Percentiles rank a stretch among this genome's conserved stretches.
These are phyloP conservation scores for Neoitamus cyanurus DNA, from an alignment of 2,888 invertebrate genomes.

Conservation along the genomic window DNA sequence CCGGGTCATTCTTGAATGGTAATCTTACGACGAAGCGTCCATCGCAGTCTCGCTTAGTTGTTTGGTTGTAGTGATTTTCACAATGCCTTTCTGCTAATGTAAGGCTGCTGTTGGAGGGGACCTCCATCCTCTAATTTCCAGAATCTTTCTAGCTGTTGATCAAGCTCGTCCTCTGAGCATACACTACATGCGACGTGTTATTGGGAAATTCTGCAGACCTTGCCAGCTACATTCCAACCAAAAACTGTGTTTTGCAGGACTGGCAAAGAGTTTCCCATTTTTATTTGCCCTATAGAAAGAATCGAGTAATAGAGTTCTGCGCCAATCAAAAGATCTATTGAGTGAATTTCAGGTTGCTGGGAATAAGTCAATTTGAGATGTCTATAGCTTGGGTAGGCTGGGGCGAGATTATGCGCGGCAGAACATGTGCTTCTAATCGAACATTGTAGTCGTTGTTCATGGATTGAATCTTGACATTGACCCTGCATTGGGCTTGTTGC, in stretches of 20 bases:
- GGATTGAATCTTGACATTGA: not conserved
- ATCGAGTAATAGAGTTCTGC: not conserved
- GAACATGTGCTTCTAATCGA: not conserved
- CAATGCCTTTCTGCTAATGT: not conserved
- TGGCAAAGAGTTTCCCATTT: not conserved
- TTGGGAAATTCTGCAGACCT: not conserved
- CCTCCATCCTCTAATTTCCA: not conserved
- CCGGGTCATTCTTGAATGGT: too few relatives aligned
- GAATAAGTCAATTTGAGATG: not conserved
- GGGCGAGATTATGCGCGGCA: not conserved
- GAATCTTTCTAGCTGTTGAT: not conserved
- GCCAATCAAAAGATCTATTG: not conserved
- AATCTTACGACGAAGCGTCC: too few relatives aligned
- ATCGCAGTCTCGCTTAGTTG: not conserved
- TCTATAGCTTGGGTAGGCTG: not conserved
- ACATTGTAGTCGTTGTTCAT: not conserved
- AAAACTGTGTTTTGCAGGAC: constrained; percentile 3
- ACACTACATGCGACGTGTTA: not conserved
- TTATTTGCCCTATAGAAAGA: not conserved
- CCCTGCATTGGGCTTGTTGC: not conserved
- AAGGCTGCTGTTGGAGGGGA: not conserved
- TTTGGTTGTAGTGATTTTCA: not conserved
- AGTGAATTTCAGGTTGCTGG: not conserved
- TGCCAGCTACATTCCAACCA: not conserved
- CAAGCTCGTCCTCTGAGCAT: not conserved